Percentiles rank a stretch among this genome's conserved stretches.
These are phyloP conservation scores for Doryteuthis pealeii DNA, from an alignment of 1,140 invertebrate species.

Conservation along the genomic window DNA sequence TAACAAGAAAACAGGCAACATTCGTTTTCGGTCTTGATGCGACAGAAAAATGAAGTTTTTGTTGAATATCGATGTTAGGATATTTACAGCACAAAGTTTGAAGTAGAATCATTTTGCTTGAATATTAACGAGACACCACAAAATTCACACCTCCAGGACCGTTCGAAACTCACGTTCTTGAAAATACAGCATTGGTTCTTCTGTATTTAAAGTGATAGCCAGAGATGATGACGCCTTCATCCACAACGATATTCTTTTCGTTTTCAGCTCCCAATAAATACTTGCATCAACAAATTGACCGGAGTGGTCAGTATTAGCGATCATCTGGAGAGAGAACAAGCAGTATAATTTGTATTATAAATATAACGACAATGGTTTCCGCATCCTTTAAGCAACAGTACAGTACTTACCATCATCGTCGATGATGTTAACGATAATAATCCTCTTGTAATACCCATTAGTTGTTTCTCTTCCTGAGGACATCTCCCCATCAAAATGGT, in stretches of 20 bases:
- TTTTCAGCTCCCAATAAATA: not conserved
- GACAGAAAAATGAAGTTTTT: not conserved
- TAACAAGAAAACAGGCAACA: not conserved
- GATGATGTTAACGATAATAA: conserved; percentile 38
- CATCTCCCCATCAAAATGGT: conserved; percentile 24
- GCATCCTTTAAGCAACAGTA: not conserved
- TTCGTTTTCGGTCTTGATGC: not conserved
- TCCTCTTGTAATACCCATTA: conserved; percentile 27
- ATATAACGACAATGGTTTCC: not conserved
- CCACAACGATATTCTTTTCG: not conserved
- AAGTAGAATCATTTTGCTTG: conserved; percentile 66
- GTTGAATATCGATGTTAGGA: conserved; percentile 69
- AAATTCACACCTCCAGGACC: conserved; percentile 75
- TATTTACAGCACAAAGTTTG: conserved; percentile 70
- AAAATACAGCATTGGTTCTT: conserved; percentile 68
- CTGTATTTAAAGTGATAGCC: conserved; percentile 60
- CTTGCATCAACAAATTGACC: not conserved
- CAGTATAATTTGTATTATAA: not conserved
- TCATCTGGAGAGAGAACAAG: not conserved
- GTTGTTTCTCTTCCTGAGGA: conserved; percentile 23
- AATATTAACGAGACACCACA: conserved; percentile 91
- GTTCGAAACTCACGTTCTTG: conserved; percentile 80
- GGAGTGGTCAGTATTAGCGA: not conserved
- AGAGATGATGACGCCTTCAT: conserved; percentile 40
- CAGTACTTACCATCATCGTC: conserved; percentile 34